Base-by-base conservation (phyloP, 2,113 vertebrate species). In the Zingel zingel region DNA sequence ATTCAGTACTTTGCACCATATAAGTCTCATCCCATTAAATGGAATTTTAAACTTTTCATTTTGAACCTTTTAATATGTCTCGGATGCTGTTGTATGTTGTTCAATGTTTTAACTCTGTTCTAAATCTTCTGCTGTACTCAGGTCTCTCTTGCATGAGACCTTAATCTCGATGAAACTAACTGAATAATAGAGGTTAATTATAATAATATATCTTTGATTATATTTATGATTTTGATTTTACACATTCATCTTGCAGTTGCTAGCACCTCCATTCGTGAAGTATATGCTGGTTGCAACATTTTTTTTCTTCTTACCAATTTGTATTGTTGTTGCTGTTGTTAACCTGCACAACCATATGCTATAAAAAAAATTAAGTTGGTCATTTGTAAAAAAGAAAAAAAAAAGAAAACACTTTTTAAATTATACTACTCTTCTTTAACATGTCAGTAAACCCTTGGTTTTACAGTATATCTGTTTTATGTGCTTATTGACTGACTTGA, bases 401-500 rank as follows among this genome's bases (percentile, higher is more conserved):
- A 30, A 11, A 39, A 43, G 12, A 43, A 43, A 45, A 11, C 13
- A 39, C 15, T 27, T 27, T 27, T 27, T 27, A 50, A 77, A 85
- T 64, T 25, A 48, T 23, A 39, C 69, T 6, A 15, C 2, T 57
- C 30, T 62, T 58, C 56, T 39, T 68, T 67, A 50, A 86, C 56
- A 78, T 54, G 48, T 79, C 56, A 77, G 25, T 68, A 85, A 83
- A 66, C 59, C 61, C 30, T 62, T 43, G 11, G 53, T 67, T 87
- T 73, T 75, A 71, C 84, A 70, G 21, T 89, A 74, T 78, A 59
- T 89, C 68, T 80, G 36, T 78, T 89, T 91, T 76, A 90, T 90
- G 82, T 87, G 30, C 63, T 65, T 83, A 91, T 81, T 79, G 86
- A 91, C 79, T 77, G 72, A 79, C 66, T 39, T 85, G 75, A 86